phyloP scores from a whole-genome alignment of 2,113 vertebrate genomes.

The Cyprinodon variegatus region DNA sequence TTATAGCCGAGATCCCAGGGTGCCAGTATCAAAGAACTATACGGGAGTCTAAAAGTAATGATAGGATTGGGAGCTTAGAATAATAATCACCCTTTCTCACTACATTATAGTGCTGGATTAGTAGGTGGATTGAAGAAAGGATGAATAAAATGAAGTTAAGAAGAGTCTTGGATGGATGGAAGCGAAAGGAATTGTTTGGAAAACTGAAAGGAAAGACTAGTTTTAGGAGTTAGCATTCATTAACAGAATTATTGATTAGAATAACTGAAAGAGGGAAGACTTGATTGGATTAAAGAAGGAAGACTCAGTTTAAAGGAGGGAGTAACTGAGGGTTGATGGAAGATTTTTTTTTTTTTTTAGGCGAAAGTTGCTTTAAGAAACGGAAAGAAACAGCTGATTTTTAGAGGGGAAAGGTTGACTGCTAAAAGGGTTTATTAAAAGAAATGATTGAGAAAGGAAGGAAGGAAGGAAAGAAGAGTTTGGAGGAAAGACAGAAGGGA shows the following conservation, averaged over 20 bases:
- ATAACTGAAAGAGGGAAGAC: not conserved
- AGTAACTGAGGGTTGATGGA: not conserved
- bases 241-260: not conserved
- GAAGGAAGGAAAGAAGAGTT: too few species aligned
- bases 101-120: not conserved
- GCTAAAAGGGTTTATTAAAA: not conserved
- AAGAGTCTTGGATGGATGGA: not conserved
- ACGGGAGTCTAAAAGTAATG: not conserved
- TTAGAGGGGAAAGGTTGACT: not conserved
- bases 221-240: not conserved
- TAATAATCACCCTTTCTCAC: not conserved
- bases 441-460: not conserved
- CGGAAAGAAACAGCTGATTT: too few species aligned
- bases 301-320: not conserved
- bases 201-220: not conserved
- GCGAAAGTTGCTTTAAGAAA: not conserved
- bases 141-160: not conserved
- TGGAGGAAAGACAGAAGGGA: too few species aligned
- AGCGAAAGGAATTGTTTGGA: not conserved
- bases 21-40: not conserved
- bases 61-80: not conserved
- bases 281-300: not conserved
- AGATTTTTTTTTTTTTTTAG: not conserved
- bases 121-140: not conserved
- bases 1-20: not conserved